These are phyloP conservation scores for Acronicta alni DNA, from an alignment of 2,888 invertebrate genomes.

Conservation along the genomic window DNA sequence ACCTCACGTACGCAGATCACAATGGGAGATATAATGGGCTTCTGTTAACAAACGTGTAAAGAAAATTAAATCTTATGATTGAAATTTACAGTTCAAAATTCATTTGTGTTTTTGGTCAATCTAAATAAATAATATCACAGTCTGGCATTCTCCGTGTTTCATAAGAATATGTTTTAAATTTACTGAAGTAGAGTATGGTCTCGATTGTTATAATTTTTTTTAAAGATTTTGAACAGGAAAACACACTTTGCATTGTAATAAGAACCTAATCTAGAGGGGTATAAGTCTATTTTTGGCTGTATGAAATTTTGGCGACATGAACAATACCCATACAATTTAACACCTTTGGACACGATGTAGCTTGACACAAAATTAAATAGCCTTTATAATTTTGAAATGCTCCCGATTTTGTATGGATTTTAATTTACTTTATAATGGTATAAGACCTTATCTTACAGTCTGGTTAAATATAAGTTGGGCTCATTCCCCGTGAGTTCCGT, in stretches of 20 bases:
- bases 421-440: constrained; percentile 62
- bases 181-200: constrained; percentile 30
- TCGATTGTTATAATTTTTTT: constrained; percentile 18
- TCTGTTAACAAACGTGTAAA: constrained; percentile 44
- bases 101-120: constrained; percentile 9
- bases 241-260: constrained; percentile 8
- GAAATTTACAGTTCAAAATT: constrained; percentile 26
- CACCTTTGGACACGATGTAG: constrained; percentile 65
- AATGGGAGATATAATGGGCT: constrained; percentile 68
- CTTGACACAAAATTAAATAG: constrained; percentile 63
- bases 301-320: constrained; percentile 36
- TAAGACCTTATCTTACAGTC: constrained; percentile 37
- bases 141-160: constrained; percentile 8
- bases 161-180: constrained; percentile 38
- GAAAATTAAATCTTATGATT: constrained; percentile 30
- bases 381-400: constrained; percentile 59
- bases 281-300: constrained; percentile 28
- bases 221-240: constrained; percentile 24
- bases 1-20: constrained; percentile 69
- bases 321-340: constrained; percentile 75
- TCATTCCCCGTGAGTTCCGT: background rate
- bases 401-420: constrained; percentile 67
- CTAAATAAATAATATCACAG: constrained; percentile 15
- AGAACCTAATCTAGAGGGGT: constrained; percentile 15
- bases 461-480: background rate